These are phyloP conservation scores for Rhabdomys pumilio DNA, from an alignment of 2,797 vertebrate species.

Conservation along the genomic window DNA sequence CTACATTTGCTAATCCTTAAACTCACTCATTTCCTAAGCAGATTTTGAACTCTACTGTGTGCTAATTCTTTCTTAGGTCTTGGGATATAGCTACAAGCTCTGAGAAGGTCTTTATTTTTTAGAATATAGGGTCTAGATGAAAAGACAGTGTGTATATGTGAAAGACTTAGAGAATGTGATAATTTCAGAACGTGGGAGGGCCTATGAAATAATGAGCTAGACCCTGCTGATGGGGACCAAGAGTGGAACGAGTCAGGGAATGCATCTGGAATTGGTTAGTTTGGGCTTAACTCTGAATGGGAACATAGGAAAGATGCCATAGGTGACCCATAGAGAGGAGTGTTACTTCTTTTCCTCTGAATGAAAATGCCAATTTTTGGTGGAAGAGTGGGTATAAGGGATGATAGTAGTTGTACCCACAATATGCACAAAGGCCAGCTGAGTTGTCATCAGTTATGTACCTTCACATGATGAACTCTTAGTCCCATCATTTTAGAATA, in stretches of 20 bases:
- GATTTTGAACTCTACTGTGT: conserved; percentile 1
- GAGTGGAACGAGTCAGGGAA: not conserved
- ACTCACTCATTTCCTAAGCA: not conserved
- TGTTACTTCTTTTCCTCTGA: not conserved
- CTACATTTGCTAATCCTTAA: not conserved
- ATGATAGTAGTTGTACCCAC: not conserved
- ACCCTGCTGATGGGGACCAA: not conserved
- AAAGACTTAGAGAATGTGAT: not conserved
- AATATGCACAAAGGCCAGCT: not conserved
- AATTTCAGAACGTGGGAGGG: conserved; percentile 1
- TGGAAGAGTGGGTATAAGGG: conserved; percentile 12
- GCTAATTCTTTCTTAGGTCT: not conserved
- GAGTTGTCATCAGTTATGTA: not conserved
- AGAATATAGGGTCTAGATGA: not conserved
- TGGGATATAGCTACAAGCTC: not conserved
- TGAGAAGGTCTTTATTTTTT: conserved; percentile 24
- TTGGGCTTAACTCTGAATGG: conserved; percentile 16
- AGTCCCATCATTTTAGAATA: not conserved
- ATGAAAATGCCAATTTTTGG: not conserved
- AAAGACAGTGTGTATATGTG: not conserved
- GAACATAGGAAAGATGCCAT: not conserved
- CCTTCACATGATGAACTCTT: not conserved
- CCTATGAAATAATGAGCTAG: not conserved
- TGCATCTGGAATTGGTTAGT: not conserved
- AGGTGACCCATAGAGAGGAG: not conserved